Evolutionary conservation across 2,797 vertebrate genomes (phyloP), one percentile per base, ranked within the genome.

Genomic region (Microtus agrestis): DNA sequence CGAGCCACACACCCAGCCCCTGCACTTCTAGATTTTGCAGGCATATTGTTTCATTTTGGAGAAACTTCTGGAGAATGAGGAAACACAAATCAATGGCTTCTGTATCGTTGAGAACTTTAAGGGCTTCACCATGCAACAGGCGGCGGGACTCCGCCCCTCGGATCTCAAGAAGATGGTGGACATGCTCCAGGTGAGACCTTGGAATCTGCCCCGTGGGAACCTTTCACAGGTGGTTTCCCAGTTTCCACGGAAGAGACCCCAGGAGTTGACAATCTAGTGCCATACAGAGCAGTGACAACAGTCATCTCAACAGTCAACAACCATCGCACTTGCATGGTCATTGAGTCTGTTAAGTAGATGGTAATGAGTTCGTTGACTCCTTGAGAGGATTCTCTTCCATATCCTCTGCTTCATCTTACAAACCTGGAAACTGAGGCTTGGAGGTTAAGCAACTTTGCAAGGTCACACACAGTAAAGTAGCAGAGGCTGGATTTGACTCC

Each of bases 161-260:
- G 99, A 99, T 97, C 99, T 99, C 91, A 99, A 99, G 98, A 99
- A 99, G 98, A 99, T 99, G 99, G 99, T 99, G 98, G 99, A 99
- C 98, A 99, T 99, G 99, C 98, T 99, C 91, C 99, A 99, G 99
- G 99, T 99, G 97, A 98, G 98, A 6, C 21, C 21, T 10, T 1
- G 59, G 14, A 2, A 6, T 2, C 29, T 6, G 31, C 17, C 12
- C 21, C 0, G 0, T 5, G 3, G 31, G 34, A 46, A 31, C 43
- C 23, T 74, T n/a, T 34, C 19, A 13, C 4, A 12, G 43, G 63
- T 9, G 0, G 15, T 6, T 71, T 93, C 31, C 90, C 10, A 37
- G n/a, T 69, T 77, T 71, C 67, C 21, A 59, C 0, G 23, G 31
- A 37, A 43, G 34, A 40, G 9, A 48, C 65, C 76, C 12, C 3